Conservation (phyloP, 2,888 invertebrate species). For the Ditula angustiorana region DNA sequence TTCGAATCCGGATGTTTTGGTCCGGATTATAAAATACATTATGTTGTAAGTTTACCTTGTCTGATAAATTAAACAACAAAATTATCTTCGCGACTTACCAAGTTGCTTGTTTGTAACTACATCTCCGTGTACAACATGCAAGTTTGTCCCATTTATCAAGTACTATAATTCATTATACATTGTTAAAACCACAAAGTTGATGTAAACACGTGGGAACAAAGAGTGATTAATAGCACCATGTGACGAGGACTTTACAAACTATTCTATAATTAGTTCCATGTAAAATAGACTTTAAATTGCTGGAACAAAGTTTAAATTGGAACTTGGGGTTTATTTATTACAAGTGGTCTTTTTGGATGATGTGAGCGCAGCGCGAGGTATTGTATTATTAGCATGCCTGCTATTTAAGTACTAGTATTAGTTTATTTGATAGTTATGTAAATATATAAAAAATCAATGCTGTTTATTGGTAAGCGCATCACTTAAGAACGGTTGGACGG, state of each 20-base stretch:
- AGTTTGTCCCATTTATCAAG: slow-evolving; percentile 28
- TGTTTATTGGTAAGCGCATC: too few relatives aligned
- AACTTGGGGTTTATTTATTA: not conserved
- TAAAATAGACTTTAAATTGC: slow-evolving; percentile 15
- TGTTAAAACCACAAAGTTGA: slow-evolving; percentile 38
- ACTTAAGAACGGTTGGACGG: too few relatives aligned
- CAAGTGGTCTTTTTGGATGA: not conserved
- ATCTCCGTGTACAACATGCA: not conserved
- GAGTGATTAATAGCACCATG: slow-evolving; percentile 35
- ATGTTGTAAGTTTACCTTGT: too few relatives aligned
- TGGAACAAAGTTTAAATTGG: slow-evolving; percentile 24
- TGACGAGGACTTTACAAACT: slow-evolving; percentile 26
- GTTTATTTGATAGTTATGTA: too few relatives aligned
- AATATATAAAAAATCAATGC: too few relatives aligned
- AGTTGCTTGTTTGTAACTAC: too few relatives aligned
- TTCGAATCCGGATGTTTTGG: not conserved
- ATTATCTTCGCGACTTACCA: too few relatives aligned
- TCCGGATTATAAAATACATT: too few relatives aligned
- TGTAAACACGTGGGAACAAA: slow-evolving; percentile 32
- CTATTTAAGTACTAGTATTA: too few relatives aligned
- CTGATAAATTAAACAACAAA: too few relatives aligned
- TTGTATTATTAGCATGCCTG: too few relatives aligned
- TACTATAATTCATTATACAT: slow-evolving; percentile 29
- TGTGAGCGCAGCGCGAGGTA: not conserved
- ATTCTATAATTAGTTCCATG: slow-evolving; percentile 7